These are phyloP conservation scores for Pocillopora grandis DNA, from an alignment of 92 coral and sea anemone species.

Conservation along the genomic window DNA sequence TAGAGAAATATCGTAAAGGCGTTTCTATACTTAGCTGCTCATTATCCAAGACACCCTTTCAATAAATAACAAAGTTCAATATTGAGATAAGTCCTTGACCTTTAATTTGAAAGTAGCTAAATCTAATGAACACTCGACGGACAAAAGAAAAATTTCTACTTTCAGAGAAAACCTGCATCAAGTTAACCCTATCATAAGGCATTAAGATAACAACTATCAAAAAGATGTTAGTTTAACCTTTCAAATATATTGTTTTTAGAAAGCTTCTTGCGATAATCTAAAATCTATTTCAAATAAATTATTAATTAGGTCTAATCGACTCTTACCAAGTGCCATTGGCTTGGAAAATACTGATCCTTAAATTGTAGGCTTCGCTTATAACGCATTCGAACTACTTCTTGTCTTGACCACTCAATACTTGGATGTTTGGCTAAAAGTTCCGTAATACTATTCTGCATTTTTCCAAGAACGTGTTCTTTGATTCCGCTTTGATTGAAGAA, in stretches of 20 bases:
- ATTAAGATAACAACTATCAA: not conserved
- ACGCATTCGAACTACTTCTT: slow-evolving; percentile 79
- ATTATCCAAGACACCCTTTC: not conserved
- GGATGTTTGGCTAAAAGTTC: slow-evolving; percentile 74
- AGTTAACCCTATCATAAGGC: too few relatives aligned
- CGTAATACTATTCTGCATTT: slow-evolving; percentile 57
- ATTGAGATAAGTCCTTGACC: slow-evolving; percentile 14
- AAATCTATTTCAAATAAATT: slow-evolving; percentile 38
- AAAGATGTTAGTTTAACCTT: not conserved
- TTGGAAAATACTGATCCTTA: slow-evolving; percentile 96
- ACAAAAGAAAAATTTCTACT: not conserved
- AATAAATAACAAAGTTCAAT: not conserved
- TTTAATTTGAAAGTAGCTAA: slow-evolving; percentile 5
- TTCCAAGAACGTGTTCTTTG: slow-evolving; percentile 33
- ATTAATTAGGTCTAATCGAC: slow-evolving; percentile 35
- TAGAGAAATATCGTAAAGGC: not conserved
- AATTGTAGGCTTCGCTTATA: slow-evolving; percentile 86
- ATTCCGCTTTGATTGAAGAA: slow-evolving; percentile 62
- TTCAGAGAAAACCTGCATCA: too few relatives aligned
- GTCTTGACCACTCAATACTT: slow-evolving; percentile 92
- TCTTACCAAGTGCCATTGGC: slow-evolving; percentile 99
- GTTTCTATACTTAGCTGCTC: not conserved
- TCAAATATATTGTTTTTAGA: not conserved
- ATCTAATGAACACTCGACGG: not conserved
- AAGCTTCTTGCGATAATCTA: slow-evolving; percentile 36